Percentiles rank a stretch among this genome's conserved stretches.
phyloP scores from a whole-genome alignment of 2,797 vertebrate species.

The Sebastes ruberrimus region DNA sequence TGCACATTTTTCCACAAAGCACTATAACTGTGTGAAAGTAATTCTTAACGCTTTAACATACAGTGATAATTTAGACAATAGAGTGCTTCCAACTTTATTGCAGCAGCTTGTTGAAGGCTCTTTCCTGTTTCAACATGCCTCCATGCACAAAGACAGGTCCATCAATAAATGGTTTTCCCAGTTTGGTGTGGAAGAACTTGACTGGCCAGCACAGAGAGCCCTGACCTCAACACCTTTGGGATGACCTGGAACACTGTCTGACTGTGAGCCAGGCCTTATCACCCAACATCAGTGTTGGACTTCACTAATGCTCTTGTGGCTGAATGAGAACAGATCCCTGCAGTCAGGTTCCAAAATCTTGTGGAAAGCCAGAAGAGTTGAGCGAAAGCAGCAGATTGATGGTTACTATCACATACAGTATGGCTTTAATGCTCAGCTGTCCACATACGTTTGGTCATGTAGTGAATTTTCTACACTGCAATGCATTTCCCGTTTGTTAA shows the following conservation, averaged over 20 bases:
- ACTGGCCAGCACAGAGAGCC: neutral
- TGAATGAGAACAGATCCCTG: no score
- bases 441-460: no score
- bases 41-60: neutral
- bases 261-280: neutral
- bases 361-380: no score
- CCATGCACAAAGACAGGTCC: neutral
- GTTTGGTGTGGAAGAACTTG: neutral
- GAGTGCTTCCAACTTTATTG: neutral
- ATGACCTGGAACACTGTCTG: neutral
- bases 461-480: no score
- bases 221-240: neutral
- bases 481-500: no score
- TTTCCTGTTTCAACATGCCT: neutral
- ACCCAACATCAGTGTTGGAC: neutral
- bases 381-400: no score
- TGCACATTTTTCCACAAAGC: slow-evolving; percentile 21
- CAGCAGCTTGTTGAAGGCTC: neutral
- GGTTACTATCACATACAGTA: no score
- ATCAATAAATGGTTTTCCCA: neutral
- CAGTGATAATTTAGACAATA: neutral
- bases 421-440: no score
- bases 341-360: no score
- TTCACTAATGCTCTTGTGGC: neutral
- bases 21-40: neutral